Conservation (phyloP, 1,140 invertebrate species). For the Drosophila pandora region DNA sequence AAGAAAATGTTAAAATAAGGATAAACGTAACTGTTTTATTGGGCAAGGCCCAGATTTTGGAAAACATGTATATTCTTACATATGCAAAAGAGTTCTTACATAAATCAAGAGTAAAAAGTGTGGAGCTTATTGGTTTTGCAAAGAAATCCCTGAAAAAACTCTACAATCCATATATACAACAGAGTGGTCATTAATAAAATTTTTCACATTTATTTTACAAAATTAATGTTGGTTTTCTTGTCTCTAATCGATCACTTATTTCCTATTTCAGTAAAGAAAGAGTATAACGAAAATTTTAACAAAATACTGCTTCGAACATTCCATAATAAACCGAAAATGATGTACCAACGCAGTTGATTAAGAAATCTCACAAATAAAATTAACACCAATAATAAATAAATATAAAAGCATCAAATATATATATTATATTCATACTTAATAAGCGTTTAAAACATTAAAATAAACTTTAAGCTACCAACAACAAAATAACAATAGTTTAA, state of each 20-base stretch:
- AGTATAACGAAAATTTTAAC: constrained; percentile 66
- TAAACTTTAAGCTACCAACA: constrained; percentile 50
- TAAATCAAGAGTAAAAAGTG: neutral
- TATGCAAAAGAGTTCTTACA: neutral
- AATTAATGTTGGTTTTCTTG: neutral
- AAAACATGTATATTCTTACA: too few species aligned
- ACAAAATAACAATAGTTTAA: constrained; percentile 55
- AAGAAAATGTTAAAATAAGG: neutral
- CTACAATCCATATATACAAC: too few species aligned
- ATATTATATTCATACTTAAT: constrained; percentile 59
- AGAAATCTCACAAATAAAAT: constrained; percentile 62
- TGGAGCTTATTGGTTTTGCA: neutral
- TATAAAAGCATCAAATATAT: constrained; percentile 51
- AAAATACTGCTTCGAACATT: constrained; percentile 73
- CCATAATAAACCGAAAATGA: constrained; percentile 58
- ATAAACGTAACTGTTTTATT: neutral
- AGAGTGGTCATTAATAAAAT: too few species aligned
- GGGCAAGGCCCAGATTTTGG: too few species aligned
- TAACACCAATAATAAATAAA: constrained; percentile 47
- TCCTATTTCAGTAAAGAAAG: constrained; percentile 60
- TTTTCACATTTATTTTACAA: neutral
- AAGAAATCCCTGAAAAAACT: neutral
- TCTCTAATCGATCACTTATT: constrained; percentile 1
- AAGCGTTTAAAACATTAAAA: constrained; percentile 59
- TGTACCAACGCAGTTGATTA: constrained; percentile 83